phyloP scores from a whole-genome alignment of 2,797 vertebrate genomes.

The Peromyscus aztecus region DNA sequence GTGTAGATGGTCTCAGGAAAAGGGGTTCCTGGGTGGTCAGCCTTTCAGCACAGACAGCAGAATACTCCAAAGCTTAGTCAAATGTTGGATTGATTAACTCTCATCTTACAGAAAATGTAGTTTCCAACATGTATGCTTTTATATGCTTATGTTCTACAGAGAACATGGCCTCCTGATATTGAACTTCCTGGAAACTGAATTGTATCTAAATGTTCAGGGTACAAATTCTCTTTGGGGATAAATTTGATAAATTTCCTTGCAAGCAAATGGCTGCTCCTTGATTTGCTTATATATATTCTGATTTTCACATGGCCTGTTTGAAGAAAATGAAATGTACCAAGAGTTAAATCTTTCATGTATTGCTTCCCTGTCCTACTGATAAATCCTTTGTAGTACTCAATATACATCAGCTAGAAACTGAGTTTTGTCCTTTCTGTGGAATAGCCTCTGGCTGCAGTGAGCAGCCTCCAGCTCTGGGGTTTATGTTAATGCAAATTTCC shows the following conservation, averaged over 20 bases:
- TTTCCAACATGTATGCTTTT: background rate
- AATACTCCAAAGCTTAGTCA: conserved; percentile 24
- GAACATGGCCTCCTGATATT: conserved; percentile 26
- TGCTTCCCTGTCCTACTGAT: conserved; percentile 20
- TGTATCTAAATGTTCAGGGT: background rate
- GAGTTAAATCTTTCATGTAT: conserved; percentile 63
- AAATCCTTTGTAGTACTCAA: conserved; percentile 61
- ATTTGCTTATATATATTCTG: conserved; percentile 54
- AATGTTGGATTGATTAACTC: conserved; percentile 13
- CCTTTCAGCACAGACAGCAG: conserved; percentile 14
- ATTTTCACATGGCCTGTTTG: conserved; percentile 42
- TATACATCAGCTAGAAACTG: conserved; percentile 36
- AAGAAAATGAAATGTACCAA: conserved; percentile 56
- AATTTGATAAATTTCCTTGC: conserved; percentile 42
- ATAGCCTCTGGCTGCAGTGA: conserved; percentile 43
- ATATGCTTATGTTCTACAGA: conserved; percentile 29
- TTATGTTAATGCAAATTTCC: conserved; percentile 65
- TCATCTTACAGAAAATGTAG: conserved; percentile 5
- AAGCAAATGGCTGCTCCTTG: background rate
- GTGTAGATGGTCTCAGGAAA: background rate
- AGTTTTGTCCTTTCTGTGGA: conserved; percentile 58
- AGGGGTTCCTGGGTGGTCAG: background rate
- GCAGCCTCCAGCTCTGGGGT: conserved; percentile 52
- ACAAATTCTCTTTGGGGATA: conserved; percentile 2
- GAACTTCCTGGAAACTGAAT: conserved; percentile 61